Evolutionary conservation across 2,888 invertebrate genomes (phyloP).

Genomic region (Eremobia ochroleuca): DNA sequence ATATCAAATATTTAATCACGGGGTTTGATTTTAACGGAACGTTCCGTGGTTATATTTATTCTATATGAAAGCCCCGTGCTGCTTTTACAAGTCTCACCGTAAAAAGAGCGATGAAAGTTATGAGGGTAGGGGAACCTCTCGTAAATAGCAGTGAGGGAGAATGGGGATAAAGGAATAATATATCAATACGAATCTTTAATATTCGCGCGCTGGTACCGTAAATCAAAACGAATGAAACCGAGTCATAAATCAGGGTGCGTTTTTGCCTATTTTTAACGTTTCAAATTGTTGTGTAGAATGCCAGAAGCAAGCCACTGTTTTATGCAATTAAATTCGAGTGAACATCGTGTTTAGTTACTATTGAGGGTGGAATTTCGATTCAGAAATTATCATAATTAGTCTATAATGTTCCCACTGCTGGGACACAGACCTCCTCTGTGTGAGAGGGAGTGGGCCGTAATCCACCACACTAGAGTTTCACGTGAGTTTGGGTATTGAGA

Average conservation of each 20-base stretch:
- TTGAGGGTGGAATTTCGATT: conserved; percentile 1
- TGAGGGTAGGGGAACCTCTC: conserved; percentile 88
- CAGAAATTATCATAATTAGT: not conserved
- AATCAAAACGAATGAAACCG: conserved; percentile 89
- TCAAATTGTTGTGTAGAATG: conserved; percentile 73
- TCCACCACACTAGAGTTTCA: too few relatives aligned
- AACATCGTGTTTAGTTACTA: conserved; percentile 14
- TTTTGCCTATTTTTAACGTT: conserved; percentile 78
- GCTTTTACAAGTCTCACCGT: conserved; percentile 87
- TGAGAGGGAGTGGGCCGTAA: not conserved
- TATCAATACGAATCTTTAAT: conserved; percentile 91
- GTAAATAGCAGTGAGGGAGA: conserved; percentile 89
- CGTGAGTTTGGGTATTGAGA: too few relatives aligned
- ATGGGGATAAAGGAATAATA: conserved; percentile 91
- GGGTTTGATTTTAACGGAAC: conserved; percentile 76
- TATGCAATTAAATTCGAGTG: conserved; percentile 57
- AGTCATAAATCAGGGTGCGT: conserved; percentile 84
- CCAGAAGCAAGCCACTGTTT: conserved; percentile 53
- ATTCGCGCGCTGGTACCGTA: conserved; percentile 88
- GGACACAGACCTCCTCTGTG: not conserved
- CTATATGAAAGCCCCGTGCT: conserved; percentile 80
- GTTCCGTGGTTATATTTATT: conserved; percentile 79
- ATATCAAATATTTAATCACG: conserved; percentile 61
- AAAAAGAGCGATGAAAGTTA: conserved; percentile 90
- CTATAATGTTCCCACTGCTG: not conserved